Conservation (phyloP, 2,113 vertebrate genomes). For the Turdus rufiventris region DNA sequence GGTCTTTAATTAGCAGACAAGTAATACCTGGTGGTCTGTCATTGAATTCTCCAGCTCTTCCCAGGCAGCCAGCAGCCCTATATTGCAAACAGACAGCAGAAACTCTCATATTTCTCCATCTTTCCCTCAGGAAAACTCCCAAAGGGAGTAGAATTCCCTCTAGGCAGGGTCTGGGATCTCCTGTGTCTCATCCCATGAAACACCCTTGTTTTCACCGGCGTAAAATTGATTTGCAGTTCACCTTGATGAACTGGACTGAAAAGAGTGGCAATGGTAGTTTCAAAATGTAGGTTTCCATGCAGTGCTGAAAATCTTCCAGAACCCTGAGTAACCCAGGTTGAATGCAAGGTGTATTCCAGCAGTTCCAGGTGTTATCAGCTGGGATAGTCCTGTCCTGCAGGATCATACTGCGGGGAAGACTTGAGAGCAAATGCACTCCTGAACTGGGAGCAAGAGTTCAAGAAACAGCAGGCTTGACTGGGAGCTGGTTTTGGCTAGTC, state of each 20-base stretch:
- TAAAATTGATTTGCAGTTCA: background rate
- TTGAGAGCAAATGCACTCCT: background rate
- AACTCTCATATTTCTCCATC: background rate
- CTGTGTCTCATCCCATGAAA: accelerated
- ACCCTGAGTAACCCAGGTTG: background rate
- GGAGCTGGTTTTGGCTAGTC: background rate
- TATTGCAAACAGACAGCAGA: background rate
- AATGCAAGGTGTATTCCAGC: background rate
- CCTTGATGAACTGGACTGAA: background rate
- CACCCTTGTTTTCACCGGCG: accelerated
- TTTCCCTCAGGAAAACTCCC: background rate
- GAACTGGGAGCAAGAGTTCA: background rate
- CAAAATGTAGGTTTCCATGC: background rate
- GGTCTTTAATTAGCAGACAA: background rate
- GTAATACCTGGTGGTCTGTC: background rate
- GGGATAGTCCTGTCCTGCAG: background rate
- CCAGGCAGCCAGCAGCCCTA: background rate
- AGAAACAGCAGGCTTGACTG: background rate
- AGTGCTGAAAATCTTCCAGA: background rate
- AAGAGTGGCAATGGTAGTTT: background rate
- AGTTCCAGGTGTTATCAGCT: background rate
- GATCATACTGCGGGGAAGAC: background rate
- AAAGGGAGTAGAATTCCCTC: background rate
- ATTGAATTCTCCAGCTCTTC: background rate
- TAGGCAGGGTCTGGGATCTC: background rate